Base-by-base conservation (phyloP, 2,888 invertebrate genomes). In the Andrena haemorrhoa region DNA sequence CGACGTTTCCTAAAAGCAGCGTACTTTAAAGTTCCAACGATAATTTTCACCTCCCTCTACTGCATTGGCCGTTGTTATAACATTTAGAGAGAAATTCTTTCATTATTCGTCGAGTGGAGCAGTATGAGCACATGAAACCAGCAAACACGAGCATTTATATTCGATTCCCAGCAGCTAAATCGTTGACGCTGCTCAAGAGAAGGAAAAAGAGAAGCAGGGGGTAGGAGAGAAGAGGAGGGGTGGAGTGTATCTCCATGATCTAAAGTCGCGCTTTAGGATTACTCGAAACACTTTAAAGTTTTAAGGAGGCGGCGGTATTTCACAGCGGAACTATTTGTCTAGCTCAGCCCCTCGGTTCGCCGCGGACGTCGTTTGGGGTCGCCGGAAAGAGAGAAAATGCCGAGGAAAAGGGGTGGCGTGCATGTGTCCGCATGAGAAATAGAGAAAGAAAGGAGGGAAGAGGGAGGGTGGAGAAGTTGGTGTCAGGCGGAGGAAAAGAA, bases 241-340 rank as follows among this genome's bases (percentile, higher is more conserved):
- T 10, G 47, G 33, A 33, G 53, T 33, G 68, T 64, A 53, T 68
- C 64, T 56, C 77, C 86, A 81, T 84, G 88, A 87, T 87, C 84
- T 85, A 88, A 88, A 88, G 87, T 88, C 86, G 80, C 81, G 82
- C 84, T 84, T 87, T 71, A 83, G 86, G 89, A 90, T 90, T 89
- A 89, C 89, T 88, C 89, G 83, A 88, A 87, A 89, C 89, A 89
- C 87, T 89, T 89, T 87, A 89, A 88, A 90, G 86, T 91, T 91
- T 87, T 85, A 87, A 84, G 89, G 86, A 90, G 89, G 88, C 89
- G 88, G 89, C 89, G 87, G 89, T 90, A 90, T 89, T 92, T 92
- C 91, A 91, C 90, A 88, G 84, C 58, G 80, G 77, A 85, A 89
- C 90, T 91, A 92, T 92, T 92, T 91, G 91, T 92, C 91, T 90